A percentile compares a stretch with the other conserved stretches of the same genome.
Evolutionary conservation across 2,113 vertebrate genomes (phyloP).

Genomic region (Halcyon malimbica): DNA sequence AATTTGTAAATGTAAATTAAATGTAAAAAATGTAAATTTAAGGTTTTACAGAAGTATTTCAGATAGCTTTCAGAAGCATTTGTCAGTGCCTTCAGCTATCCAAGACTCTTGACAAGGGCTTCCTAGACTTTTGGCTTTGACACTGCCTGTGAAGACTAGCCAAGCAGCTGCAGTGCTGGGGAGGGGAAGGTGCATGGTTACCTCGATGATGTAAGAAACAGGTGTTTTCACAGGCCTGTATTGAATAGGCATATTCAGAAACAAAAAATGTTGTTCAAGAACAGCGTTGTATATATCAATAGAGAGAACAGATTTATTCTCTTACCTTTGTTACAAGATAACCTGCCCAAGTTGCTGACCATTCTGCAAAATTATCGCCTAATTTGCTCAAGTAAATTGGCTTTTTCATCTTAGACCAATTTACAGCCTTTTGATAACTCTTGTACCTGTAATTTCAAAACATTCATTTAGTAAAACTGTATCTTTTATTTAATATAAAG

Average conservation of each 20-base stretch:
- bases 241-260: not conserved
- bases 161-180: not conserved
- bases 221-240: not conserved
- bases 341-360: constrained; percentile 96
- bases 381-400: constrained; percentile 94
- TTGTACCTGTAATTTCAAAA: constrained; percentile 87
- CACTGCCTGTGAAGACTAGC: not conserved
- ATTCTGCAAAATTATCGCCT: constrained; percentile 94
- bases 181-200: not conserved
- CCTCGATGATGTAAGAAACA: not conserved
- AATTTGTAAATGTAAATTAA: too few relatives aligned
- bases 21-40: not conserved
- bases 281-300: not conserved
- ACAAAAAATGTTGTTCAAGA: not conserved
- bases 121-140: not conserved
- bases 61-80: too few relatives aligned
- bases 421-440: constrained; percentile 92
- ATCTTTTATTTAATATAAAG: not conserved
- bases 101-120: not conserved
- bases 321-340: constrained; percentile 97
- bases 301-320: not conserved
- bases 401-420: constrained; percentile 93
- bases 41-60: not conserved
- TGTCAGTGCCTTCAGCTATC: not conserved
- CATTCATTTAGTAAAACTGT: not conserved